These are phyloP conservation scores for Syngnathus floridae DNA, from an alignment of 2,113 vertebrate genomes.

Conservation along the genomic window DNA sequence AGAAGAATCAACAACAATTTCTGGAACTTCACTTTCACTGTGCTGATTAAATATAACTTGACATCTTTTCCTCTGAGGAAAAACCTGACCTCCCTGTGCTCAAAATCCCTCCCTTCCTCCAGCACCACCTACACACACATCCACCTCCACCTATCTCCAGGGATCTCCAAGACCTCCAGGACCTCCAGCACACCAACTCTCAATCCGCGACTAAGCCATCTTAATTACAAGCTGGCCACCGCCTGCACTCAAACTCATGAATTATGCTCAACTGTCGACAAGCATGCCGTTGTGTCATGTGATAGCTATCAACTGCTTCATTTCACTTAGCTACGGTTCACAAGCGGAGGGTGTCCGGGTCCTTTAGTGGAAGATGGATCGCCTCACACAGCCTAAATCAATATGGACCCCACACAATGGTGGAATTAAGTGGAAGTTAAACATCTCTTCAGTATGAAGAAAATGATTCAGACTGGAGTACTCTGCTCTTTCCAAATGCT, in stretches of 20 bases:
- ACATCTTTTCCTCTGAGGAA: constrained; percentile 36
- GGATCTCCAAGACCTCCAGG: constrained; percentile 14
- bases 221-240: constrained; percentile 46
- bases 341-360: constrained; percentile 3
- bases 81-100: constrained; percentile 21
- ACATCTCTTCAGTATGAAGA: constrained; percentile 10
- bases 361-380: constrained; percentile 37
- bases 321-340: constrained; percentile 22
- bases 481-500: not conserved
- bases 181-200: constrained; percentile 26
- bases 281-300: constrained; percentile 47
- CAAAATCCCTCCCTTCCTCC: not conserved
- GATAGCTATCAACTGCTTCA: constrained; percentile 40
- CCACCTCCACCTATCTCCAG: constrained; percentile 29
- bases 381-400: constrained; percentile 34
- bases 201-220: constrained; percentile 34
- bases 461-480: constrained; percentile 12
- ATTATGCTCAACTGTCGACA: constrained; percentile 35
- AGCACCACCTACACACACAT: constrained; percentile 34
- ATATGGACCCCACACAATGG: constrained; percentile 29
- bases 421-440: constrained; percentile 15
- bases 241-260: constrained; percentile 31
- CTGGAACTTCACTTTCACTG: constrained; percentile 12
- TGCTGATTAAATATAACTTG: constrained; percentile 44
- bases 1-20: constrained; percentile 6